These are phyloP conservation scores for Rallus limicola DNA, from an alignment of 2,113 vertebrate genomes.

Conservation along the genomic window DNA sequence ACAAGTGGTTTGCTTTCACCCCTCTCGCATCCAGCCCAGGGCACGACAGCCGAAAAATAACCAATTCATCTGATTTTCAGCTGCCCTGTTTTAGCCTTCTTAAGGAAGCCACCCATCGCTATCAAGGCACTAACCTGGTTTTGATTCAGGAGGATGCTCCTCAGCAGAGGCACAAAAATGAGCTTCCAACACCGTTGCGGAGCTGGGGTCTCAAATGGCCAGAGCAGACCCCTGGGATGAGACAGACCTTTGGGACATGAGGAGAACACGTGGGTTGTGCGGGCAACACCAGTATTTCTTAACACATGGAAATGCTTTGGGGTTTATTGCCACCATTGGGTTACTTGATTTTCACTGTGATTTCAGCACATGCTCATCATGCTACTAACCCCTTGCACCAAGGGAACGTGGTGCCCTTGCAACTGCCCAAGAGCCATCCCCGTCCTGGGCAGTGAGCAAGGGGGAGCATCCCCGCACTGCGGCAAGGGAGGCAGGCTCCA, in stretches of 20 bases:
- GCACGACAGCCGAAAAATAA: not conserved
- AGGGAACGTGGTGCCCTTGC: accelerated
- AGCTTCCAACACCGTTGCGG: not conserved
- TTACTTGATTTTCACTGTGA: not conserved
- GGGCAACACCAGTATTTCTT: not conserved
- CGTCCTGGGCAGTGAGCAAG: accelerated
- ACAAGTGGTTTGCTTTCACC: not conserved
- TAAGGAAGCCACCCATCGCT: accelerated
- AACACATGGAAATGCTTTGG: accelerated
- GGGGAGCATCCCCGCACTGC: accelerated
- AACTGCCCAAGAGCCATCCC: accelerated
- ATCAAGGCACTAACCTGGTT: accelerated
- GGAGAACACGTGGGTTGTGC: not conserved
- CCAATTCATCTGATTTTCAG: accelerated
- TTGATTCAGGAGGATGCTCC: not conserved
- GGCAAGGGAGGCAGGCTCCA: not conserved
- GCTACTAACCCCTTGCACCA: not conserved
- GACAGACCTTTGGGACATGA: accelerated
- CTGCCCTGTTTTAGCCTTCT: accelerated
- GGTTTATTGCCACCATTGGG: not conserved
- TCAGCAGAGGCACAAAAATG: not conserved
- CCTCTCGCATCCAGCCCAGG: not conserved
- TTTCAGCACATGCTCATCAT: accelerated
- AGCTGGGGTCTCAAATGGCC: not conserved
- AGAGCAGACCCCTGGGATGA: not conserved